Evolutionary conservation across 2,113 vertebrate species (phyloP).

Genomic region (Bucco capensis): DNA sequence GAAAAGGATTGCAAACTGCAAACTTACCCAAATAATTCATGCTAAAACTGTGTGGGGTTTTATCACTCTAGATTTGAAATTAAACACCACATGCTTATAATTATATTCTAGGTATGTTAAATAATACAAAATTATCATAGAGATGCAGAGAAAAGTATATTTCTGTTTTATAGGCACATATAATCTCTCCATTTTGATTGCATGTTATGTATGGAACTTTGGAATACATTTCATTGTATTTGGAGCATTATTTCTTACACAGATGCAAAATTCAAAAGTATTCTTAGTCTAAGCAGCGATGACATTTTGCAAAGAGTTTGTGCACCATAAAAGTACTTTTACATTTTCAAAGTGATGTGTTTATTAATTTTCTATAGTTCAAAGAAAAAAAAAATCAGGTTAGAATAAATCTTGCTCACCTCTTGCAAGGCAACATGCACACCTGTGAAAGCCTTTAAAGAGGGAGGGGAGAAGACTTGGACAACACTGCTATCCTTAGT

Average conservation of each 20-base stretch:
- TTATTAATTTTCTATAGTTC: neutral
- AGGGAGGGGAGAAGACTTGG: too few species aligned
- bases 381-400: neutral
- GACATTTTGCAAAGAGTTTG: neutral
- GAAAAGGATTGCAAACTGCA: slow-evolving; percentile 22
- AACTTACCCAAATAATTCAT: slow-evolving; percentile 3
- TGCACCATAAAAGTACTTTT: neutral
- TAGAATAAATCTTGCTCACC: neutral
- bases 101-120: neutral
- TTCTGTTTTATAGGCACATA: neutral
- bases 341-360: neutral
- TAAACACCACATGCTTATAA: slow-evolving; percentile 1
- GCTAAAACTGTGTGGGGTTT: neutral
- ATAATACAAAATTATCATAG: slow-evolving; percentile 1
- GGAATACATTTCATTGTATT: neutral
- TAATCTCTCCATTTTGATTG: neutral
- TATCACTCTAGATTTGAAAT: neutral
- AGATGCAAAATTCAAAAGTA: neutral
- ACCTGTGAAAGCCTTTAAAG: neutral
- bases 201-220: neutral
- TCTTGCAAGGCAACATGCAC: neutral
- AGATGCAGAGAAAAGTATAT: neutral
- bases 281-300: neutral
- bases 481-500: neutral
- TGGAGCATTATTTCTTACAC: neutral